Evolutionary conservation across 23 tunicate genomes (phyloP), one percentile per base, ranked within the genome.

Genomic region (Trididemnum miniatum): DNA sequence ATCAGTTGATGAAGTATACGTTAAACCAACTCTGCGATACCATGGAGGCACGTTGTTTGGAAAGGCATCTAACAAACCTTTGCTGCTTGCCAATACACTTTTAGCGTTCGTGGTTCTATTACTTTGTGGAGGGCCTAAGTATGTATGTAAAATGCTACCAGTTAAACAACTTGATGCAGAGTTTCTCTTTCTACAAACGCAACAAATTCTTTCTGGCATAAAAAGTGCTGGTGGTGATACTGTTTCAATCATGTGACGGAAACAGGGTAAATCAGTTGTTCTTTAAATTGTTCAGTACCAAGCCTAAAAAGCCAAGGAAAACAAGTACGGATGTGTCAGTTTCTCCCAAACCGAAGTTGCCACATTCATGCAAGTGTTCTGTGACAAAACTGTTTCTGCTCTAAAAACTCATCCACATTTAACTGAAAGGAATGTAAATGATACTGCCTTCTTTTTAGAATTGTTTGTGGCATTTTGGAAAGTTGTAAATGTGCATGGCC

Each of bases 101-200:
- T 31, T 69, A 22, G 31, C 26, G 9, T 69, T 31, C 75, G 31
- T 62, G 29, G 25, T 20, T 62, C 3, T 3, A 20, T 62, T 67
- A 5, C 2, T 67, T 73, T 25, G 79, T n/a, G 59, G 79, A 2
- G 57, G 79, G 30, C 79, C 79, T 15, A 73, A 34, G 59, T 73
- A 37, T 37, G 29, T 39, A 25, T 73, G 18, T 40, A 38, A 73
- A 73, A 73, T 39, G 59, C 57, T 73, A 12, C 59, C 79, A 12
- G 75, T 69, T 31, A 69, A 32, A n/a, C 27, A 69, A 69, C 38
- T 69, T 4, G 75, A 33, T 31, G 36, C 75, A 4, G 37, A 20
- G 4, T 69, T 69, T 69, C 38, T 69, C 2, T 69, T 7, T n/a
- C 75, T 28, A 69, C 75, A 69, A 29, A 69, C 75, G 12, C 20